These are phyloP conservation scores for Leptodactylus fuscus DNA, from an alignment of 2,113 vertebrate genomes.

Conservation along the genomic window DNA sequence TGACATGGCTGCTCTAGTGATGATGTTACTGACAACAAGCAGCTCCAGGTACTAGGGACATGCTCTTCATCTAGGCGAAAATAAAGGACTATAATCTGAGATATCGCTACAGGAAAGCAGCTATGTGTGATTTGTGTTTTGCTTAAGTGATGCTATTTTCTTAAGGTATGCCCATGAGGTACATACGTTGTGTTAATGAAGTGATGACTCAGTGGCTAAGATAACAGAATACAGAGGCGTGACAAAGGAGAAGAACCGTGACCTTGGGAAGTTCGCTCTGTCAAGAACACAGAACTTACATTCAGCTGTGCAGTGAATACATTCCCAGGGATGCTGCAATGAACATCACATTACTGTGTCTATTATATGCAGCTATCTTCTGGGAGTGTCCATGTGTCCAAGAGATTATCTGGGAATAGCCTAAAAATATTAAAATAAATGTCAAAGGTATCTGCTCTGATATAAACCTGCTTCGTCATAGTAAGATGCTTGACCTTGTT, in stretches of 20 bases:
- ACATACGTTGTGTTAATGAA: background rate
- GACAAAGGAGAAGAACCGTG: background rate
- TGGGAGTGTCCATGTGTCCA: too few relatives aligned
- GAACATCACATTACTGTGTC: background rate
- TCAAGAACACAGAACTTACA: background rate
- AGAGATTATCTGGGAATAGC: too few relatives aligned
- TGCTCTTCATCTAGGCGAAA: background rate
- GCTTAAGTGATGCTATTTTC: background rate
- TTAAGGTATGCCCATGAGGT: background rate
- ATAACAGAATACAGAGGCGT: background rate
- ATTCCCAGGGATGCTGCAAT: background rate
- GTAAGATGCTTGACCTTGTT: too few relatives aligned
- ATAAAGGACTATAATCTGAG: background rate
- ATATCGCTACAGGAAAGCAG: background rate
- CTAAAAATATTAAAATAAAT: too few relatives aligned
- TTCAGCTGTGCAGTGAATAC: background rate
- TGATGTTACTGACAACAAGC: background rate
- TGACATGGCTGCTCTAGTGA: background rate
- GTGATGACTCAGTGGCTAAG: constrained; percentile 11
- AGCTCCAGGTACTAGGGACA: background rate
- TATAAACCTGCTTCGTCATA: too few relatives aligned
- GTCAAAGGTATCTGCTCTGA: too few relatives aligned
- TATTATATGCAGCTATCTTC: too few relatives aligned
- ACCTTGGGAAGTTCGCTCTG: constrained; percentile 19
- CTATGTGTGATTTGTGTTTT: background rate